Evolutionary conservation across 2,888 invertebrate genomes (phyloP).

Genomic region (Diarsia rubi): DNA sequence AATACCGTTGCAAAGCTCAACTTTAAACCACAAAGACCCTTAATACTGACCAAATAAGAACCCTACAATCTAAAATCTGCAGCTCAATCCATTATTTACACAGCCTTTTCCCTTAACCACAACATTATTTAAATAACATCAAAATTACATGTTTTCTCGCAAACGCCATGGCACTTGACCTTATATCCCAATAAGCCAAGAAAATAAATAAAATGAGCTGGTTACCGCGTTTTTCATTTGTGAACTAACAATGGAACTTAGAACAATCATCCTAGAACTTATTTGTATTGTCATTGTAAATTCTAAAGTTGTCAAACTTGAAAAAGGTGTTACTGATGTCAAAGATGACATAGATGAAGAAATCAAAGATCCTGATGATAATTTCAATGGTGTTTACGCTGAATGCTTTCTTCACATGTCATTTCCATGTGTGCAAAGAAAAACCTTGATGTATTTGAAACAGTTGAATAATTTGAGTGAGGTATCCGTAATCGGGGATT

Average conservation of each 20-base stretch:
- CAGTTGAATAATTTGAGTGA: slow-evolving; percentile 89
- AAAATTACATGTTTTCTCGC: slow-evolving; percentile 82
- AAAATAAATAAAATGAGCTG: slow-evolving; percentile 84
- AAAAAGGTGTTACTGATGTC: slow-evolving; percentile 46
- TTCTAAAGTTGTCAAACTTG: slow-evolving; percentile 63
- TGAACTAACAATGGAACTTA: slow-evolving; percentile 74
- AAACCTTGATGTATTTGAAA: slow-evolving; percentile 90
- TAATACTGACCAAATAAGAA: not conserved
- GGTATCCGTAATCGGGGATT: slow-evolving; percentile 90
- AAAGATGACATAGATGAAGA: slow-evolving; percentile 50
- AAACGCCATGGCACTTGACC: slow-evolving; percentile 79
- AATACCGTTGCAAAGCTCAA: no score
- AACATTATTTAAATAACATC: slow-evolving; percentile 62
- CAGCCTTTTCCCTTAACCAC: slow-evolving; percentile 66
- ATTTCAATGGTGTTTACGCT: slow-evolving; percentile 88
- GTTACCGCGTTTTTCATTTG: slow-evolving; percentile 79
- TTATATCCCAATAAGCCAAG: slow-evolving; percentile 82
- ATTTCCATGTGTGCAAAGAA: slow-evolving; percentile 90
- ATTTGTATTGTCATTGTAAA: slow-evolving; percentile 66
- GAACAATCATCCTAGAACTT: slow-evolving; percentile 67
- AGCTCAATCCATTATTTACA: slow-evolving; percentile 11
- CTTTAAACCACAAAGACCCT: not conserved
- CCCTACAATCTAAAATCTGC: not conserved
- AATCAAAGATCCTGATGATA: slow-evolving; percentile 74
- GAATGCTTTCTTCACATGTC: slow-evolving; percentile 91